These are phyloP conservation scores for Tympanuchus pallidicinctus DNA, from an alignment of 2,113 vertebrate genomes.

Conservation along the genomic window DNA sequence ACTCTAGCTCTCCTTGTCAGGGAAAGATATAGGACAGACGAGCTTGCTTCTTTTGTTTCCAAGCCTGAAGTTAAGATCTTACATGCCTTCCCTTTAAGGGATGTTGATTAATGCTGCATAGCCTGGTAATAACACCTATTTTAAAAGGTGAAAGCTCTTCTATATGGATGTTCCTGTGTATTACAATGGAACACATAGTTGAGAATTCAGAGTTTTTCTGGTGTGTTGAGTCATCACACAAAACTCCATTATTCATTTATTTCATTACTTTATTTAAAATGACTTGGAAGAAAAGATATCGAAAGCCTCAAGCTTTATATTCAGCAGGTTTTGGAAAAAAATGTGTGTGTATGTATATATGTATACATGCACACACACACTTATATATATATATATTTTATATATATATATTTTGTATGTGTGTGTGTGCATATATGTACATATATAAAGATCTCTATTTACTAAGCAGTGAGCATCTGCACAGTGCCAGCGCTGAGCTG, in stretches of 20 bases:
- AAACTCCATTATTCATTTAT: conserved; percentile 48
- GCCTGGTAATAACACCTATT: not conserved
- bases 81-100: not conserved
- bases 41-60: not conserved
- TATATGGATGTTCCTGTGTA: not conserved
- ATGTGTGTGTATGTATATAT: not conserved
- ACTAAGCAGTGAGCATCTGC: conserved; percentile 39
- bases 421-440: not conserved
- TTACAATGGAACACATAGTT: not conserved
- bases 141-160: not conserved
- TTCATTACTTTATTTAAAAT: conserved; percentile 48
- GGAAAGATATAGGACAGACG: not conserved
- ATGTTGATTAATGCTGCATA: not conserved
- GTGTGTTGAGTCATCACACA: conserved; percentile 25
- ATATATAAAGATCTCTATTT: conserved; percentile 17
- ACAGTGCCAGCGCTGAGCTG: conserved; percentile 56
- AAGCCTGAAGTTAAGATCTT: not conserved
- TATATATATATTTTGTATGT: too few relatives aligned
- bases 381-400: too few relatives aligned
- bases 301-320: conserved; percentile 39
- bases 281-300: conserved; percentile 47
- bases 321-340: not conserved
- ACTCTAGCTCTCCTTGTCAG: not conserved
- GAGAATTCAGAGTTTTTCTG: conserved; percentile 25
- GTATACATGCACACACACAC: too few relatives aligned